Evolutionary conservation across 2,113 vertebrate species (phyloP), one percentile per base, ranked within the genome.

Genomic region (Piaya cayana): DNA sequence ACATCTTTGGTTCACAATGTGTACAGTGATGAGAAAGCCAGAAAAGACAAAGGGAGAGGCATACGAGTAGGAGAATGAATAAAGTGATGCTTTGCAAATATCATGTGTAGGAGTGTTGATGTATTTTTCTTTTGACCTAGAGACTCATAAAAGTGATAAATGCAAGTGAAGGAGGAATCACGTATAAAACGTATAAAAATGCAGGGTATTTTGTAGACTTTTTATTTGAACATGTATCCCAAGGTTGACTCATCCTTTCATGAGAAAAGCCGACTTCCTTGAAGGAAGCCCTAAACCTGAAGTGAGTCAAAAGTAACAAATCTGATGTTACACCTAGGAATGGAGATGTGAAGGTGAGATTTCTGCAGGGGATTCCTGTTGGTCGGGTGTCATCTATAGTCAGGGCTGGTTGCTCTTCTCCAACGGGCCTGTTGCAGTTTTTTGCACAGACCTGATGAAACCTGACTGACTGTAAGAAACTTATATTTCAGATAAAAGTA

Each of bases 61-160:
- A 9, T 52, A 11, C n/a, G 70, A 74, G 43, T 52, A 82, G 55
- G 37, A 63, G 59, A 71, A 75, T 88, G 27, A 94, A 90, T 88
- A 88, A 92, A 96, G 32, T 32, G 13, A 75, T 83, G 53, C 60
- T 86, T 93, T 90, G 25, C 27, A 92, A 90, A 62, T 90, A 52
- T 8, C 59, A 37, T 60, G 60, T 80, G 37, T n/a, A 81, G 59
- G 49, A 0, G n/a, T 91, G 69, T 49, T 83, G 71, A 62, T 82
- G 50, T 55, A 14, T 70, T 86, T 65, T 82, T 82, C 42, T 55
- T 76, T 58, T 49, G 39, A 92, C 63, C 49, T 42, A 70, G 80
- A 82, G 39, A 15, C 59, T 85, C 87, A 27, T 3, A 30, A 59
- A 83, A 64, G 20, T 37, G 43, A 36, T 62, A 77, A 50, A 45